Conservation (phyloP, 2,888 invertebrate genomes). For the Tetragonula carbonaria region DNA sequence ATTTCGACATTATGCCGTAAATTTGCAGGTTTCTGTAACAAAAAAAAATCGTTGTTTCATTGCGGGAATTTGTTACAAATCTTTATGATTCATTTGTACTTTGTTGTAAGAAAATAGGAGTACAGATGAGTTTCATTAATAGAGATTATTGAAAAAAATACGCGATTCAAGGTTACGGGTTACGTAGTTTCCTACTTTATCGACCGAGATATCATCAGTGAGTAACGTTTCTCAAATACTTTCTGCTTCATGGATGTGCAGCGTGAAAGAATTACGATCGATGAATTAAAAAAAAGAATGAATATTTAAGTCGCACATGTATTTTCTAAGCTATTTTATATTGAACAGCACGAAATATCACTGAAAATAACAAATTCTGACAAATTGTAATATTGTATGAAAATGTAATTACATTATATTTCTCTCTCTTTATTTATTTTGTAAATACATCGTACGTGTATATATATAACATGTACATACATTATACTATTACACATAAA, state of each 20-base stretch:
- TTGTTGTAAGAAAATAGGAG: no score
- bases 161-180: not conserved
- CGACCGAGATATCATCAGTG: constrained; percentile 33
- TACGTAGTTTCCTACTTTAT: constrained; percentile 18
- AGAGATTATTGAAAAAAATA: not conserved
- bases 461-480: not conserved
- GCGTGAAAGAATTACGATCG: not conserved
- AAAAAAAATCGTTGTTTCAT: not conserved
- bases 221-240: constrained; percentile 25
- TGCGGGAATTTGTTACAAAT: not conserved
- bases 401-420: not conserved
- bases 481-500: not conserved
- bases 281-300: not conserved
- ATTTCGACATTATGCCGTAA: not conserved
- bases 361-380: not conserved
- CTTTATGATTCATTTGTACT: no score
- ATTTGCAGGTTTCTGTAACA: not conserved
- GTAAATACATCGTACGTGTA: not conserved
- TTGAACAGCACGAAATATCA: not conserved
- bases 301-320: not conserved
- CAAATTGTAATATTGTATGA: not conserved
- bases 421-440: not conserved
- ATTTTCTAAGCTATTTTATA: constrained; percentile 1
- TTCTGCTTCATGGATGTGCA: not conserved
- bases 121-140: not conserved